Evolutionary conservation across 2,797 vertebrate genomes (phyloP).

Genomic region (Chaenodraco wilsoni): DNA sequence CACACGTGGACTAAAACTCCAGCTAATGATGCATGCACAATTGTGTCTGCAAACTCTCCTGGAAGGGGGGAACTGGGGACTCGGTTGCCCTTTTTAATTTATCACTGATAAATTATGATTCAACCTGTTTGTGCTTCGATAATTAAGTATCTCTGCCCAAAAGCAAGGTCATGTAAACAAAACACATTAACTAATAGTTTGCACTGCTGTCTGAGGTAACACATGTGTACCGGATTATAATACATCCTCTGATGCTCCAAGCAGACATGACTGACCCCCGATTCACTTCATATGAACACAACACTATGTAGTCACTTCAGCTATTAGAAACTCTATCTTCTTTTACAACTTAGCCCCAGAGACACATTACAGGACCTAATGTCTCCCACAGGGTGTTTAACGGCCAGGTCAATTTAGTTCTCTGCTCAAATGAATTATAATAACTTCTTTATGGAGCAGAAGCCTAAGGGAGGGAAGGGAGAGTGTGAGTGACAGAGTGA

Average conservation of each 20-base stretch:
- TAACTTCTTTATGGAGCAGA: constrained; percentile 48
- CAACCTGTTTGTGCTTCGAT: too few species aligned
- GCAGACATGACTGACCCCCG: background rate
- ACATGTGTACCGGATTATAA: background rate
- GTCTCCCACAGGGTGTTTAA: constrained; percentile 43
- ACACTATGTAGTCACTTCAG: constrained; percentile 7
- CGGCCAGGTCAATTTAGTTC: constrained; percentile 42
- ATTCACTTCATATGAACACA: background rate
- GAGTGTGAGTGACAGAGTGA: constrained; percentile 39
- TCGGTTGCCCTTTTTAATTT: too few species aligned
- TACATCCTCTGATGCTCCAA: background rate
- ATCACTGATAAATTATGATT: too few species aligned
- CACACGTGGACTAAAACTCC: too few species aligned
- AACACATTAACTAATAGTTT: background rate
- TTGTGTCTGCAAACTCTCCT: too few species aligned
- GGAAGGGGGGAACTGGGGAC: too few species aligned
- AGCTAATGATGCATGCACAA: too few species aligned
- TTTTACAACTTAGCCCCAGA: constrained; percentile 20
- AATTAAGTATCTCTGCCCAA: background rate
- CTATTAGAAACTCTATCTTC: constrained; percentile 22
- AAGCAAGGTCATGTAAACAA: background rate
- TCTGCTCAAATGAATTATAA: constrained; percentile 47
- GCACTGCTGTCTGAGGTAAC: background rate
- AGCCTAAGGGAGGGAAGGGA: constrained; percentile 27
- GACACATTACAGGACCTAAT: constrained; percentile 29